Evolutionary conservation across 1,140 invertebrate species (phyloP).

Genomic region (Cotesia vestalis): DNA sequence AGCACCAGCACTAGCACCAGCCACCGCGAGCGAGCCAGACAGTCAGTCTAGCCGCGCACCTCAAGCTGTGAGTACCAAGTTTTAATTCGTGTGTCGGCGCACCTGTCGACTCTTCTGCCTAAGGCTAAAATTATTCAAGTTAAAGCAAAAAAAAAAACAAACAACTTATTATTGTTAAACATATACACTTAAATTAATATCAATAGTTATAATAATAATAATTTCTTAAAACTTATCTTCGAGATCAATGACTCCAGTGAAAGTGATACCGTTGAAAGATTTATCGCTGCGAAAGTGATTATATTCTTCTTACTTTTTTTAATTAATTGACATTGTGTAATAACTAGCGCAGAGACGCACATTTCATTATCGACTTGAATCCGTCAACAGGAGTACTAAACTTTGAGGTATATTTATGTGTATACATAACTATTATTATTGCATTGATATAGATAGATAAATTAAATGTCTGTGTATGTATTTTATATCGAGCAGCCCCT

Average conservation of each 20-base stretch:
- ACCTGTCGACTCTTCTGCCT: neutral
- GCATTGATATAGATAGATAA: conserved; percentile 20
- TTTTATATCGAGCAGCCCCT: conserved; percentile 25
- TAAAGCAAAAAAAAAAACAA: too few species aligned
- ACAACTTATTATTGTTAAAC: too few species aligned
- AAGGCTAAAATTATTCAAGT: neutral
- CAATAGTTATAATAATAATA: neutral
- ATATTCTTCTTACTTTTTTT: too few species aligned
- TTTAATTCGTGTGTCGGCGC: conserved; percentile 4
- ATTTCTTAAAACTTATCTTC: neutral
- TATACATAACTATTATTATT: neutral
- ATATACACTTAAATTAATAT: too few species aligned
- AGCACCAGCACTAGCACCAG: too few species aligned
- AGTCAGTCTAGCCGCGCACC: conserved; percentile 61
- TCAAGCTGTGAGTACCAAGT: conserved; percentile 38
- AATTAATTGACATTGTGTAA: too few species aligned
- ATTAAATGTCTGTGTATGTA: too few species aligned
- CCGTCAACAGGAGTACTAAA: neutral
- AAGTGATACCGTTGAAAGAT: too few species aligned
- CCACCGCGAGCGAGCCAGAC: conserved; percentile 47
- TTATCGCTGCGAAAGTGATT: too few species aligned
- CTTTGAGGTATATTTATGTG: neutral
- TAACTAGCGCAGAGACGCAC: too few species aligned
- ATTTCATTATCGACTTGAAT: conserved; percentile 7
- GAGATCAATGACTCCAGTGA: too few species aligned